Evolutionary conservation across 2,113 vertebrate species (phyloP).

Genomic region (Syrrhaptes paradoxus): DNA sequence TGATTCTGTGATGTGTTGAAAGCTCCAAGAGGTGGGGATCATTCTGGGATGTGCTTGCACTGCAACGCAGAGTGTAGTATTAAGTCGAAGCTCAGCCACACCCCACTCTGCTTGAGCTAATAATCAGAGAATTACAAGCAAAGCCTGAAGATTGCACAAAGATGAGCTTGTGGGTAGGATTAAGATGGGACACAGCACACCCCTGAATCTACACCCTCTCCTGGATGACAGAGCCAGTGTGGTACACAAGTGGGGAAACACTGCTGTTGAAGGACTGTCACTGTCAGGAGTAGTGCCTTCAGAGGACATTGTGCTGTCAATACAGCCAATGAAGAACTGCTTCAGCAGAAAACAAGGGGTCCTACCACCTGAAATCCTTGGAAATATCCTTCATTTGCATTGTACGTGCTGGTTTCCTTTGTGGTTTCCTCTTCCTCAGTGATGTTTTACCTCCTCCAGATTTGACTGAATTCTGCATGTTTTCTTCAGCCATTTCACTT

Average conservation of each 20-base stretch:
- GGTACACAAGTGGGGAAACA: background rate
- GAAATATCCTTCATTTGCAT: background rate
- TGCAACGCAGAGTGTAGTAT: background rate
- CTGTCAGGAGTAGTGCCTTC: background rate
- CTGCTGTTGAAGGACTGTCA: background rate
- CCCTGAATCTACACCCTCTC: background rate
- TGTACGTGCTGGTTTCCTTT: background rate
- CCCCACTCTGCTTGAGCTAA: background rate
- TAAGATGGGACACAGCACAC: background rate
- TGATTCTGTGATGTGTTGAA: background rate
- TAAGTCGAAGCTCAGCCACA: background rate
- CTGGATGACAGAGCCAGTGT: background rate
- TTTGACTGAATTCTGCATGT: background rate
- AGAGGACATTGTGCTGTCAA: background rate
- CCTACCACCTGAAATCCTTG: background rate
- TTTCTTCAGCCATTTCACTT: background rate
- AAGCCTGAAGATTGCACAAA: background rate
- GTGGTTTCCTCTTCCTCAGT: background rate
- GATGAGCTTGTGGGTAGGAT: background rate
- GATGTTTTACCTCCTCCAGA: background rate
- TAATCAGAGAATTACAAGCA: background rate
- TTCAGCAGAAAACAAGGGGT: background rate
- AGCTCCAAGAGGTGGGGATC: background rate
- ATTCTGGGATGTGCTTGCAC: background rate
- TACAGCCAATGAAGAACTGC: background rate